Evolutionary conservation across 2,113 vertebrate genomes (phyloP).

Genomic region (Ascaphus truei): DNA sequence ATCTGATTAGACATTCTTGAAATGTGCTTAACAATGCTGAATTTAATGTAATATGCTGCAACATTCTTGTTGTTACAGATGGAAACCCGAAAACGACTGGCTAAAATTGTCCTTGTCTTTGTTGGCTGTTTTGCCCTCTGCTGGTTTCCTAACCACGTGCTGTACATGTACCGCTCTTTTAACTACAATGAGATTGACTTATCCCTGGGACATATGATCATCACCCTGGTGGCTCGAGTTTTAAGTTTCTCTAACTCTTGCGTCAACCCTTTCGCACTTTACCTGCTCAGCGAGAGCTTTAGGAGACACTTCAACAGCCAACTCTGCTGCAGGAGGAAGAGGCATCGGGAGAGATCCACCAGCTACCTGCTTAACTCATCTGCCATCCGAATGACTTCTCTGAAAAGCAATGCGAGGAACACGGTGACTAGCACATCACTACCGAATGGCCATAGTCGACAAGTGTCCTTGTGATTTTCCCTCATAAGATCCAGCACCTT

Average conservation of each 20-base stretch:
- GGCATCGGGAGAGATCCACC: constrained; percentile 59
- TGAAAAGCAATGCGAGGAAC: constrained; percentile 76
- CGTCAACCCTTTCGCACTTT: constrained; percentile 89
- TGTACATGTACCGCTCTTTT: constrained; percentile 92
- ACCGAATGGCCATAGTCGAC: constrained; percentile 64
- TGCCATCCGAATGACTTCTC: constrained; percentile 81
- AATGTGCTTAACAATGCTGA: too few relatives aligned
- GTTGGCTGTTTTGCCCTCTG: constrained; percentile 84
- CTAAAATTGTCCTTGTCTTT: constrained; percentile 91
- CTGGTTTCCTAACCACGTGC: constrained; percentile 89
- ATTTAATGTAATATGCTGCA: background rate
- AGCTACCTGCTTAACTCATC: constrained; percentile 83
- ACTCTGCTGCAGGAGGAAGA: constrained; percentile 63
- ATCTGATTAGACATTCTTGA: too few relatives aligned
- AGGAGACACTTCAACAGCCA: constrained; percentile 86
- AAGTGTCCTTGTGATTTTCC: constrained; percentile 56
- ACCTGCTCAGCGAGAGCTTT: constrained; percentile 89
- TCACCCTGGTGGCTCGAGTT: constrained; percentile 79
- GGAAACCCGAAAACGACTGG: constrained; percentile 89
- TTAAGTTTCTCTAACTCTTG: constrained; percentile 92
- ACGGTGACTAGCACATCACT: constrained; percentile 53
- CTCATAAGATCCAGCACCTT: constrained; percentile 10
- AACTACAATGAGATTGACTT: constrained; percentile 78
- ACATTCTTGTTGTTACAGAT: constrained; percentile 63
- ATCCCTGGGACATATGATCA: constrained; percentile 76